phyloP scores from a whole-genome alignment of 1,140 invertebrate genomes.

The Mycetomoellerius zeteki region DNA sequence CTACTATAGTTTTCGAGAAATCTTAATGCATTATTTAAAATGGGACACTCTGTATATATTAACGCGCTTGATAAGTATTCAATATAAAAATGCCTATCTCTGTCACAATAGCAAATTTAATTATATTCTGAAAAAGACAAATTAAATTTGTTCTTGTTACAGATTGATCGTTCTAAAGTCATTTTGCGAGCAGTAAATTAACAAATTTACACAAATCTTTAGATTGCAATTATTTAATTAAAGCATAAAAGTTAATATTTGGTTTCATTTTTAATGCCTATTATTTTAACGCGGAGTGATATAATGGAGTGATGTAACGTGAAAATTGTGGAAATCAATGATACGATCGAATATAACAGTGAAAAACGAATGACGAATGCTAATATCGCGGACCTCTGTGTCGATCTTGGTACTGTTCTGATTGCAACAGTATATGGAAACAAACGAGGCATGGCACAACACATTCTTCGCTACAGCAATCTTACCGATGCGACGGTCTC shows the following conservation, averaged over 20 bases:
- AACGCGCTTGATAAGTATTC: background rate
- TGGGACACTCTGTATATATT: too few relatives aligned
- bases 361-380: background rate
- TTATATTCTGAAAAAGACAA: background rate
- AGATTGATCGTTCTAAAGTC: constrained; percentile 30
- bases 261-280: background rate
- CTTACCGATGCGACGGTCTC: constrained; percentile 75
- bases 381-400: background rate
- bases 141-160: constrained; percentile 2
- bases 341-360: background rate
- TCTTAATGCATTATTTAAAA: too few relatives aligned
- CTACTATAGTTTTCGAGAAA: too few relatives aligned
- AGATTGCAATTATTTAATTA: constrained; percentile 19
- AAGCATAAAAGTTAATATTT: background rate
- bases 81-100: background rate
- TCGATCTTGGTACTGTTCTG: background rate
- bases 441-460: constrained; percentile 6
- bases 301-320: background rate
- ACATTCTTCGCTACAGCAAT: constrained; percentile 71
- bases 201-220: constrained; percentile 22
- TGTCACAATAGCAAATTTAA: background rate
- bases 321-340: background rate
- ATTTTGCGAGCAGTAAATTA: background rate
- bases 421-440: constrained; percentile 15
- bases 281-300: background rate